Conservation (phyloP, 1,140 invertebrate species). For the Drosophila oshimai region DNA sequence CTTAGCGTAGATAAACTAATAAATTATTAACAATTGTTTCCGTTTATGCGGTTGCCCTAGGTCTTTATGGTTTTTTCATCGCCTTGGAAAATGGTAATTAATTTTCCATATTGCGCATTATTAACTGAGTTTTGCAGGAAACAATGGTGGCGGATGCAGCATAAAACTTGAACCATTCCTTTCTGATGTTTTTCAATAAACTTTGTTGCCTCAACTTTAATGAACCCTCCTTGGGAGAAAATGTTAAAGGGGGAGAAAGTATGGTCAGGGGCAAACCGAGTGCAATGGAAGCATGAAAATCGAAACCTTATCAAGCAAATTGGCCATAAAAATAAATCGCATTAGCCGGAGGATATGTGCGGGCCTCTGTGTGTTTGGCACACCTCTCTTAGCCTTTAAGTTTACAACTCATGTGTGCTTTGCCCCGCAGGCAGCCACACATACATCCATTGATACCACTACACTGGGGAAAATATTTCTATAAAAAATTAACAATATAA, state of each 20-base stretch:
- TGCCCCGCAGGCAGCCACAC: conserved; percentile 5
- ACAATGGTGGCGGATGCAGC: neutral
- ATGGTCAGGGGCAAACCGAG: conserved; percentile 14
- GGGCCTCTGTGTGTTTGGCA: conserved; percentile 31
- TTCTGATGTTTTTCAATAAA: conserved; percentile 19
- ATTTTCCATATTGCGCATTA: conserved; percentile 40
- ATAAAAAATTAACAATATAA: neutral
- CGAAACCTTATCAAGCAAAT: conserved; percentile 81
- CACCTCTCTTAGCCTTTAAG: conserved; percentile 66
- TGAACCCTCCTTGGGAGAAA: conserved; percentile 22
- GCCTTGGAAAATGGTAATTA: conserved; percentile 53
- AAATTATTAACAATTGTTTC: no score
- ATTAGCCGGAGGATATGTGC: conserved; percentile 48
- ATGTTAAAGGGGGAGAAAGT: neutral
- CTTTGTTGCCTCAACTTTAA: conserved; percentile 58
- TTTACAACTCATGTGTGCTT: conserved; percentile 63
- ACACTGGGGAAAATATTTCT: neutral
- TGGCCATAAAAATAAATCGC: conserved; percentile 80
- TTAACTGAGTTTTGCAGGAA: conserved; percentile 29
- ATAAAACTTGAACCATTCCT: conserved; percentile 22
- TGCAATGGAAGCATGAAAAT: conserved; percentile 73
- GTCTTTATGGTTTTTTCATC: neutral
- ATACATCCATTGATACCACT: neutral
- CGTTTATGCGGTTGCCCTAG: neutral
- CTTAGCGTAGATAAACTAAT: no score